Conservation (phyloP, 2,888 invertebrate species). For the Notocelia uddmanniana region DNA sequence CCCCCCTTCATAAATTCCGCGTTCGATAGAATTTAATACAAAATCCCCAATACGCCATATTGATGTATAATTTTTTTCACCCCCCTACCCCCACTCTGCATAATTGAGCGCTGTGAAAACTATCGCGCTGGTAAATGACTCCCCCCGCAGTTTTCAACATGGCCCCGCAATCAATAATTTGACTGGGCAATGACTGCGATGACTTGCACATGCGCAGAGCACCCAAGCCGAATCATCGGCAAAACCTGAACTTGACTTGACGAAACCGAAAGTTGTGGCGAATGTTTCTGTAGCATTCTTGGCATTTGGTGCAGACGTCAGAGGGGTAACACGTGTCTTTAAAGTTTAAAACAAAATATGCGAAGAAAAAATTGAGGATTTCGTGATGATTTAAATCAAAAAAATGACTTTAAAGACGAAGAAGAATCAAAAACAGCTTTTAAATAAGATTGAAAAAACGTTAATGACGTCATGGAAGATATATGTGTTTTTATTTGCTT, state of each 20-base stretch:
- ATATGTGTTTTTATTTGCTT: background rate
- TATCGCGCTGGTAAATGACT: constrained; percentile 83
- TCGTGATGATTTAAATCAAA: constrained; percentile 24
- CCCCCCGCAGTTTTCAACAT: constrained; percentile 79
- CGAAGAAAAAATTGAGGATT: background rate
- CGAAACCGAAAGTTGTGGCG: constrained; percentile 83
- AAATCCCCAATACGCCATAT: constrained; percentile 77
- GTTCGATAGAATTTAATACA: constrained; percentile 81
- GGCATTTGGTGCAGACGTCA: constrained; percentile 63
- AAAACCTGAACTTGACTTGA: constrained; percentile 85
- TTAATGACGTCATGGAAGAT: constrained; percentile 1
- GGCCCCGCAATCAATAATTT: constrained; percentile 84
- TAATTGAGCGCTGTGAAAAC: constrained; percentile 85
- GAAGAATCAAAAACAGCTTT: background rate
- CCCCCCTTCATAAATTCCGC: constrained; percentile 68
- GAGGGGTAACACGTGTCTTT: constrained; percentile 39
- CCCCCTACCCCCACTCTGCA: constrained; percentile 70
- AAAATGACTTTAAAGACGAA: background rate
- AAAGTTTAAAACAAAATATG: constrained; percentile 34
- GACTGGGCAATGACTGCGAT: constrained; percentile 86
- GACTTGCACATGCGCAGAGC: constrained; percentile 80
- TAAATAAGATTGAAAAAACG: background rate
- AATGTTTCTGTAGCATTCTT: constrained; percentile 83
- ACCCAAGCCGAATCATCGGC: constrained; percentile 72
- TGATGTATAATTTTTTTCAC: constrained; percentile 79